A percentile compares a stretch with the other conserved stretches of the same genome.
Evolutionary conservation across 2,797 vertebrate genomes (phyloP).

Genomic region (Cuculus canorus): DNA sequence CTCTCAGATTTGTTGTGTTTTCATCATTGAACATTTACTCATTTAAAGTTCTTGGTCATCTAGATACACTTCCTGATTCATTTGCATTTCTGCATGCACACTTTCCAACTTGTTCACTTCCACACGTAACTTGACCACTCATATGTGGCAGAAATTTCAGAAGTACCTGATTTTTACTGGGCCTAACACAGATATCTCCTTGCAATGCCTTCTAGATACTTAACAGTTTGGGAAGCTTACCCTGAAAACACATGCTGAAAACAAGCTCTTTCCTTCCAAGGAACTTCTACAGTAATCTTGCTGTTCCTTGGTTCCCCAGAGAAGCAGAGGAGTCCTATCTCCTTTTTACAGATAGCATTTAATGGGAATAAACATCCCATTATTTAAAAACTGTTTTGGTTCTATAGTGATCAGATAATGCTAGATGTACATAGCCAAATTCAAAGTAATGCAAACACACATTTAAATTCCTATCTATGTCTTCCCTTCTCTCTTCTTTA

Average conservation of each 20-base stretch:
- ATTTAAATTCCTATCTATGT: not conserved
- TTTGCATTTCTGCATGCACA: not conserved
- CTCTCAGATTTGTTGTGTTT: not conserved
- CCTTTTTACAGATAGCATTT: not conserved
- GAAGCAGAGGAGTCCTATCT: not conserved
- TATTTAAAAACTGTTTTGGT: slow-evolving; percentile 4
- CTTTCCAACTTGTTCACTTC: not conserved
- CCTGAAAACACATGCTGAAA: not conserved
- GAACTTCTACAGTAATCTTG: not conserved
- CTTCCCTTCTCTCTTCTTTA: not conserved
- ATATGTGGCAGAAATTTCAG: not conserved
- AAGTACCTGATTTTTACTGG: not conserved
- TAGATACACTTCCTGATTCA: not conserved
- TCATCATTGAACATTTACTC: not conserved
- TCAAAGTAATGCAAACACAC: not conserved
- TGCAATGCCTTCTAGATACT: not conserved
- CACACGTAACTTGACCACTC: not conserved
- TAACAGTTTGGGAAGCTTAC: not conserved
- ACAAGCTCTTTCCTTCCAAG: not conserved
- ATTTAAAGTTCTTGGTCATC: not conserved
- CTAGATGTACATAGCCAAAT: not conserved
- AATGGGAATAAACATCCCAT: not conserved
- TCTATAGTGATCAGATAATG: not conserved
- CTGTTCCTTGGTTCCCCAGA: not conserved
- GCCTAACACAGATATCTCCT: not conserved